phyloP scores from a whole-genome alignment of 2,888 invertebrate species.

The Leucophenga maculata region DNA sequence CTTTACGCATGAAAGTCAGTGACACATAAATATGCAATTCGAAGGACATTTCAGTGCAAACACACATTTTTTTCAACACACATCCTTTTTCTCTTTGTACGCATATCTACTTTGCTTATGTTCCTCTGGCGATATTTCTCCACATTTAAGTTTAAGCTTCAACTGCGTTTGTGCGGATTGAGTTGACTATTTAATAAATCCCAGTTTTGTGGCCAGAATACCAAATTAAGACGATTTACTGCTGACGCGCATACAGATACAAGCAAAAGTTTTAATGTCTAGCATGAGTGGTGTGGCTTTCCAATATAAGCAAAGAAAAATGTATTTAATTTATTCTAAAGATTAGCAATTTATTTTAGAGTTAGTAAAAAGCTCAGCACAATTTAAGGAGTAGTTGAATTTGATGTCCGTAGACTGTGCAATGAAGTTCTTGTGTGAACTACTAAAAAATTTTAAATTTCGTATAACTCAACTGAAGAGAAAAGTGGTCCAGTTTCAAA shows the following conservation, averaged over 20 bases:
- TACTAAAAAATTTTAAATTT: background rate
- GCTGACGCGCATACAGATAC: slow-evolving; percentile 16
- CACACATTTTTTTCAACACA: no score
- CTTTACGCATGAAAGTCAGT: no score
- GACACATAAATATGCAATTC: no score
- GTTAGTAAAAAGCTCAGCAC: slow-evolving; percentile 19
- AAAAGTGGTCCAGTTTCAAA: no score
- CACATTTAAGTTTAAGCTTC: no score
- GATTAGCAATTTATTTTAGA: slow-evolving; percentile 63
- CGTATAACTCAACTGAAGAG: no score
- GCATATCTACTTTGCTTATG: no score
- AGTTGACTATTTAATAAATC: slow-evolving; percentile 63
- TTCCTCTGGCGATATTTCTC: no score
- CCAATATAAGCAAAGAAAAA: slow-evolving; percentile 42
- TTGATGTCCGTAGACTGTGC: background rate
- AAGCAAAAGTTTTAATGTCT: slow-evolving; percentile 39
- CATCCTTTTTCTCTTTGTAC: no score
- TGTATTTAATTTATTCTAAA: slow-evolving; percentile 62
- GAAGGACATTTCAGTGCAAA: no score
- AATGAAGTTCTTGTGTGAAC: background rate
- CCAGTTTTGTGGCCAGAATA: slow-evolving; percentile 66
- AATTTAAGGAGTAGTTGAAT: background rate
- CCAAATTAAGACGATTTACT: slow-evolving; percentile 65
- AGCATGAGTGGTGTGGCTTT: slow-evolving; percentile 25
- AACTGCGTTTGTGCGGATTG: no score